Conservation (phyloP, 64 coral and sea anemone species). For the Stichodactyla mertensii region DNA sequence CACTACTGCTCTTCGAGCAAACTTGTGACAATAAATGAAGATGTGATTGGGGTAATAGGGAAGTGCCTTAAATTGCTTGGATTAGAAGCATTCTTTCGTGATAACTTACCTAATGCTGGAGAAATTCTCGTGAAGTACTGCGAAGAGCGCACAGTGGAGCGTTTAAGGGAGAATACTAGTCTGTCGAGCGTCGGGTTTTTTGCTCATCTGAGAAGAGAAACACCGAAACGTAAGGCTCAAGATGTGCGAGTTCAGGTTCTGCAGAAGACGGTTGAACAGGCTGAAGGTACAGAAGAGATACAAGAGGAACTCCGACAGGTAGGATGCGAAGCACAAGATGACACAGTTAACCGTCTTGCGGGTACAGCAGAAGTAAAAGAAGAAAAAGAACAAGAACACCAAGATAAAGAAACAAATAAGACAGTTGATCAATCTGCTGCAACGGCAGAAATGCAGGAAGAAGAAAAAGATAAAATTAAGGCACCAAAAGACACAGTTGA, state of each 20-base stretch:
- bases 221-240: neutral
- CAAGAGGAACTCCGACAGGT: neutral
- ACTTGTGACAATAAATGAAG: conserved; percentile 39
- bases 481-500: neutral
- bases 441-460: neutral
- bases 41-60: conserved; percentile 33
- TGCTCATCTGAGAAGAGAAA: neutral
- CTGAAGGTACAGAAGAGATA: too few species aligned
- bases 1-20: conserved; percentile 69
- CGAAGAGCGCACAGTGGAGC: neutral
- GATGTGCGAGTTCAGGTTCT: neutral
- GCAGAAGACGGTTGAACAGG: neutral
- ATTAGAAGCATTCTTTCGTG: conserved; percentile 25
- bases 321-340: neutral
- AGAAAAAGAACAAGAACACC: neutral
- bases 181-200: neutral
- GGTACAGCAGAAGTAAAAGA: neutral
- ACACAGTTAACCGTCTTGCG: neutral
- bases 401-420: neutral
- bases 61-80: conserved; percentile 36
- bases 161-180: neutral
- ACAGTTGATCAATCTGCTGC: neutral
- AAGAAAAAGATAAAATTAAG: neutral
- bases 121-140: neutral
- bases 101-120: conserved; percentile 22